Evolutionary conservation across 2,888 invertebrate genomes (phyloP).

Genomic region (Andrena praecox): DNA sequence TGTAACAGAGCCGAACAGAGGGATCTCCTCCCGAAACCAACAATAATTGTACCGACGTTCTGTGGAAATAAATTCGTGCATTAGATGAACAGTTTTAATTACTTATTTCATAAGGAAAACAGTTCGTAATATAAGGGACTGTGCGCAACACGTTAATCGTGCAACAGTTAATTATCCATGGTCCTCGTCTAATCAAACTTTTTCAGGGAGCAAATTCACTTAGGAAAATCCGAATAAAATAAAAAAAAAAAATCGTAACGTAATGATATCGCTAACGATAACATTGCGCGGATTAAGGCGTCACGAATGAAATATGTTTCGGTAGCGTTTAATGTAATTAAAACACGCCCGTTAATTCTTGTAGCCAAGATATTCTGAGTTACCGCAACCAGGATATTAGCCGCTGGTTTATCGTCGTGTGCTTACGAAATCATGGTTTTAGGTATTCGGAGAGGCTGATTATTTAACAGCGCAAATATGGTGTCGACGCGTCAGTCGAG

Average conservation of each 20-base stretch:
- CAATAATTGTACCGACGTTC: conserved; percentile 15
- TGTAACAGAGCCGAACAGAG: neutral
- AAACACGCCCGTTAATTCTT: neutral
- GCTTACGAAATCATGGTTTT: conserved; percentile 16
- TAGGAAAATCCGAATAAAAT: neutral
- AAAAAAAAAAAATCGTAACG: neutral
- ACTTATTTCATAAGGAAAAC: neutral
- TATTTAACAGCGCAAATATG: conserved; percentile 80
- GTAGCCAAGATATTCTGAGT: neutral
- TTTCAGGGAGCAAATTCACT: neutral
- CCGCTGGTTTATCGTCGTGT: neutral
- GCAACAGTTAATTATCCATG: neutral
- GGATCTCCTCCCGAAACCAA: neutral
- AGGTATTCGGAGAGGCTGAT: conserved; percentile 61
- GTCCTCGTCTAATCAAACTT: neutral
- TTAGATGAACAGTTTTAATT: conserved; percentile 16
- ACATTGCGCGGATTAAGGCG: neutral
- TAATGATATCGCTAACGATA: neutral
- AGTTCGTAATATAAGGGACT: neutral
- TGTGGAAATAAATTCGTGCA: conserved; percentile 14
- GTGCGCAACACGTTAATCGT: neutral
- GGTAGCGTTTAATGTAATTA: neutral
- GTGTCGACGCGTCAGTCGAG: conserved; percentile 87
- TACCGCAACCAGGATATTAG: neutral
- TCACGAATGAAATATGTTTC: neutral